Base-by-base conservation (phyloP, 2,113 vertebrate genomes). In the Podarcis raffonei region DNA sequence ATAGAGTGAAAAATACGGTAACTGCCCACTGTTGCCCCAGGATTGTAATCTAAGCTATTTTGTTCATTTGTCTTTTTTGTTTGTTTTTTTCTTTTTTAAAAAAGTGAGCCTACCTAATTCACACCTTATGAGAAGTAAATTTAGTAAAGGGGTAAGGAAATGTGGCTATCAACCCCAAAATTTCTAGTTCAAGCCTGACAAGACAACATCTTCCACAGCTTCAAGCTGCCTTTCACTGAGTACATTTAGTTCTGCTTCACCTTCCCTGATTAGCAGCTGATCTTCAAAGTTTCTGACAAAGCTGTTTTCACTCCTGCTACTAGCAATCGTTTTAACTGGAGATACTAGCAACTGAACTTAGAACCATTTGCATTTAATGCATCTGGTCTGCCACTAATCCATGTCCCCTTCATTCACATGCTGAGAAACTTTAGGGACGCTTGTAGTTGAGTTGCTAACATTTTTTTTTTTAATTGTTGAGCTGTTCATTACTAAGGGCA, bases 401-500 rank as follows among this genome's bases (percentile, higher is more conserved):
- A 42, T 16, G 25, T 2, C 25, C 65, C 35, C 66, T 68, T 13
- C 25, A 69, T 66, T 68, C 62, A n/a, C n/a, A 23, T 25, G 8
- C 32, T 42, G 37, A 48, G 62, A 69, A 68, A 79, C 27, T 25
- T 66, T 25, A 37, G 42, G 30, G 23, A 65, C 13, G 37, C 27
- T 86, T 30, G 27, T 20, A 68, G 35, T 25, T 27, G 39, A 22
- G 59, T 68, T 23, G 59, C 5, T n/a, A 71, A 71, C 18, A 27
- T 37, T 4, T 66, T 37, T 66, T 37, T 25, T 82, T 86, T 77
- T 66, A 66, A 77, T 71, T 87, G 62, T n/a, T 13, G 16, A 27
- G 32, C 15, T 69, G 76, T 32, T 78, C 18, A 25, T 86, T 77
- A 86, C 91, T 91, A 87, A 90, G 76, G 86, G 62, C 86, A 78